phyloP scores from a whole-genome alignment of 35 echinoderm and acorn worm genomes.

The Ophiothrix spiculata region DNA sequence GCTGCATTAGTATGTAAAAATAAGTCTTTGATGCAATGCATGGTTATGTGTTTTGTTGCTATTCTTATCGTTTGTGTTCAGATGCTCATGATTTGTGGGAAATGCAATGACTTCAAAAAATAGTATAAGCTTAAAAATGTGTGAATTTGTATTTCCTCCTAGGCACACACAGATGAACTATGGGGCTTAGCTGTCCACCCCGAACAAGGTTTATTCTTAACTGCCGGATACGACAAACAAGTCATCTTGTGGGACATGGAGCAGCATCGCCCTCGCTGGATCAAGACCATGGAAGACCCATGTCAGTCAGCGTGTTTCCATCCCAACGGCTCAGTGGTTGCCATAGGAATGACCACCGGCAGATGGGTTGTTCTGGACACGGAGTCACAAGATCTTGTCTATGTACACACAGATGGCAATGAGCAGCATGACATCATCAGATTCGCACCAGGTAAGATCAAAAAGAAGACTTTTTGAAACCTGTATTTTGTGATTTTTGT shows the following conservation, averaged over 20 bases:
- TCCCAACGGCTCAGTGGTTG: slow-evolving; percentile 80
- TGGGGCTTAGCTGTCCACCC: slow-evolving; percentile 92
- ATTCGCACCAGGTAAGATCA: slow-evolving; percentile 79
- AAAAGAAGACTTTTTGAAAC: not conserved
- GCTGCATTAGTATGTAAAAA: too few species aligned
- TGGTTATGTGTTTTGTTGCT: too few species aligned
- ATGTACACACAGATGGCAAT: slow-evolving; percentile 96
- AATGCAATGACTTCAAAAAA: too few species aligned
- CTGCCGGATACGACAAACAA: slow-evolving; percentile 86
- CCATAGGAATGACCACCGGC: slow-evolving; percentile 79
- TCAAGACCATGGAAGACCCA: slow-evolving; percentile 80
- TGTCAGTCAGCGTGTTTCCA: slow-evolving; percentile 89
- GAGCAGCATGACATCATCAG: slow-evolving; percentile 98
- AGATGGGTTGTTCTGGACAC: slow-evolving; percentile 90
- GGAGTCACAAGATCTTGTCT: slow-evolving; percentile 68
- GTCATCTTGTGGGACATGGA: slow-evolving; percentile 89
- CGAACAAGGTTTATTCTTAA: slow-evolving; percentile 68
- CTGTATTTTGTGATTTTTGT: not conserved
- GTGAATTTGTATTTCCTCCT: too few species aligned
- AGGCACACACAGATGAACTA: slow-evolving; percentile 96
- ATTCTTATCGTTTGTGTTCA: too few species aligned
- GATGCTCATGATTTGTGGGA: too few species aligned
- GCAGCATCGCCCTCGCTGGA: slow-evolving; percentile 80
- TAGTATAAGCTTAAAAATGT: too few species aligned
- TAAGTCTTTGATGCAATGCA: too few species aligned